These are phyloP conservation scores for Microtus montanus DNA, from an alignment of 2,113 vertebrate genomes.

Conservation along the genomic window DNA sequence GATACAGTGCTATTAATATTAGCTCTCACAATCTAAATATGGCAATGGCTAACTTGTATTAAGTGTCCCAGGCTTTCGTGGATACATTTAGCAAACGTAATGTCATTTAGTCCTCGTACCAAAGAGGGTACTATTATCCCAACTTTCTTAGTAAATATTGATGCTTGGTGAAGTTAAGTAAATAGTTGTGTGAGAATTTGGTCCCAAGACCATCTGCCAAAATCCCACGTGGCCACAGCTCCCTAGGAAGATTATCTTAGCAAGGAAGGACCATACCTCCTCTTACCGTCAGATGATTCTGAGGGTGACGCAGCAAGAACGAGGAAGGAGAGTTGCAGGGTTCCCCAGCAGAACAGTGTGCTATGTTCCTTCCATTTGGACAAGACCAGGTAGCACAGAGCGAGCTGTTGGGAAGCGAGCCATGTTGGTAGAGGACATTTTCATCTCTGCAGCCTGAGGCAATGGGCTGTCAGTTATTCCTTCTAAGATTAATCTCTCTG, in stretches of 20 bases:
- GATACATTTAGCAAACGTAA: neutral
- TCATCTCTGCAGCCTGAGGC: slow-evolving; percentile 76
- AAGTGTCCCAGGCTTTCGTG: neutral
- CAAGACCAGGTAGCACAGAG: slow-evolving; percentile 59
- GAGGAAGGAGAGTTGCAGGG: neutral
- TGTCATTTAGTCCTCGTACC: slow-evolving; percentile 8
- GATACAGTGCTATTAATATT: neutral
- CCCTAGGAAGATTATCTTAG: neutral
- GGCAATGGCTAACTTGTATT: neutral
- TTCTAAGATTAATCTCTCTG: slow-evolving; percentile 68
- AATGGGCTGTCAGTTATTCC: slow-evolving; percentile 70
- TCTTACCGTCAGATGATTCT: neutral
- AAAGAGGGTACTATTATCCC: neutral
- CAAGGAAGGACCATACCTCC: neutral
- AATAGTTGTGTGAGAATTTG: slow-evolving; percentile 43
- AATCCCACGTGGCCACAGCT: neutral
- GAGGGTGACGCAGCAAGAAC: slow-evolving; percentile 13
- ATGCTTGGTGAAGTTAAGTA: neutral
- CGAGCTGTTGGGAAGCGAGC: slow-evolving; percentile 70
- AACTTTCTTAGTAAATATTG: neutral
- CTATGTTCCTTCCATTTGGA: slow-evolving; percentile 41
- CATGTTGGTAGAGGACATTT: slow-evolving; percentile 80
- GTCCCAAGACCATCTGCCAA: neutral
- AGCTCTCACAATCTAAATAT: slow-evolving; percentile 7
- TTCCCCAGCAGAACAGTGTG: slow-evolving; percentile 44